A percentile compares a stretch with the other conserved stretches of the same genome.
These are phyloP conservation scores for Streptopelia turtur DNA, from an alignment of 2,797 vertebrate genomes.

Conservation along the genomic window DNA sequence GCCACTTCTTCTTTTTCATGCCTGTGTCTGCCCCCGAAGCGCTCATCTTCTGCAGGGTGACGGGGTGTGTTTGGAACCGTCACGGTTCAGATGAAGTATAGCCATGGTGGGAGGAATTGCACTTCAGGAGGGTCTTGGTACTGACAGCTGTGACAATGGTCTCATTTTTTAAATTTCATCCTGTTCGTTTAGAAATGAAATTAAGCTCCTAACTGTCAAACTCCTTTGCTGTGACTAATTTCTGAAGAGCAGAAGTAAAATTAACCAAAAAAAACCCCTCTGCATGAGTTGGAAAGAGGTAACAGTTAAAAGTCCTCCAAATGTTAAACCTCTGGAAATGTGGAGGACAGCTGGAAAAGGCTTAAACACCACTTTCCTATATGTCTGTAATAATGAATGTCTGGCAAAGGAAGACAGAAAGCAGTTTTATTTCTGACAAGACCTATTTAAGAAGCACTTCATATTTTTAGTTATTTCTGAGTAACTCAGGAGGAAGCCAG, in stretches of 20 bases:
- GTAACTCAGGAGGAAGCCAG: neutral
- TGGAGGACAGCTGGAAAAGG: constrained; percentile 2
- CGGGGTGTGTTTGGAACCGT: accelerated
- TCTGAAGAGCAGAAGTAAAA: neutral
- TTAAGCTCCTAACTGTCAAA: neutral
- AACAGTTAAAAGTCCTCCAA: neutral
- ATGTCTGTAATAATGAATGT: neutral
- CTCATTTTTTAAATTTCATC: accelerated
- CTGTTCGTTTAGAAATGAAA: accelerated
- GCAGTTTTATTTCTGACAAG: constrained; percentile 22
- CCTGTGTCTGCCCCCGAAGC: neutral
- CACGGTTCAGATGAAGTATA: accelerated
- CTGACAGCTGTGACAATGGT: accelerated
- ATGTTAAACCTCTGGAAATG: neutral
- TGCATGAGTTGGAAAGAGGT: neutral
- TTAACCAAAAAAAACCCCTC: neutral
- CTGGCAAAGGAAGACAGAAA: constrained; percentile 5
- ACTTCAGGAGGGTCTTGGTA: accelerated
- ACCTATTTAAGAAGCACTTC: neutral
- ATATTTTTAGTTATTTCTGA: neutral
- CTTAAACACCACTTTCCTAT: neutral
- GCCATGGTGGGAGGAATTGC: accelerated
- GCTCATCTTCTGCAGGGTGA: accelerated
- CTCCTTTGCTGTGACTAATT: accelerated
- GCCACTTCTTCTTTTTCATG: accelerated